Evolutionary conservation across 2,797 vertebrate genomes (phyloP), one percentile per base, ranked within the genome.

Genomic region (Acanthopagrus latus): DNA sequence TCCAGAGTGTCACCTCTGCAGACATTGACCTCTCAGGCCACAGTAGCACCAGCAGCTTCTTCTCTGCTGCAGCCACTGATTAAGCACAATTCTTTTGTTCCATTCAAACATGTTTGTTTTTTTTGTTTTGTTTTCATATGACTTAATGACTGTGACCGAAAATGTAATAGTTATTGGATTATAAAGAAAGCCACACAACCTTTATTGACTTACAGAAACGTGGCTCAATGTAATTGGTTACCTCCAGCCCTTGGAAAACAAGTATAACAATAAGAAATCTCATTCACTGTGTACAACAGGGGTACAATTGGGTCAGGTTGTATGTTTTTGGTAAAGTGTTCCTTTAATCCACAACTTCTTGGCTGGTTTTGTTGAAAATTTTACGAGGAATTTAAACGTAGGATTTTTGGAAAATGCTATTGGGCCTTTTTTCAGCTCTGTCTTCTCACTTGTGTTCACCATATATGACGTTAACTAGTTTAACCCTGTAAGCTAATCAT

Each of bases 371-470:
- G 1, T 59, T 55, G 33, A 44, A 3, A 51, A 51, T 55, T 29
- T 29, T 7, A 27, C 27, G 11, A 16, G 11, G 1, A 38, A 25
- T 21, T 46, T 4, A 52, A 66, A 55, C 18, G 0, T 5, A 13
- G 17, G 27, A 23, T 38, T 63, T 44, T 50, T 44, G 6, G 33
- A 33, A 25, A 25, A 71, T 56, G 1, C 51, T n/a, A 52, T 56
- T 6, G n/a, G 23, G 63, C 2, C 16, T 12, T 58, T 47, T 64
- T 64, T 0, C 0, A 55, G 44, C 51, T 47, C 10, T 47, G 23
- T 6, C 13, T 38, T 76, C 38, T 66, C 48, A 69, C 51, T 80
- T n/a, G 9, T 2, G 7, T 41, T 71, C 8, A 54, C 25, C n/a
- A 10, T 38, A 13, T 38, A 21, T 59, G 50, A 60, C 41, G 33